A percentile compares a stretch with the other conserved stretches of the same genome.
phyloP scores from a whole-genome alignment of 2,797 vertebrate genomes.

The Brachyalestes nurse region DNA sequence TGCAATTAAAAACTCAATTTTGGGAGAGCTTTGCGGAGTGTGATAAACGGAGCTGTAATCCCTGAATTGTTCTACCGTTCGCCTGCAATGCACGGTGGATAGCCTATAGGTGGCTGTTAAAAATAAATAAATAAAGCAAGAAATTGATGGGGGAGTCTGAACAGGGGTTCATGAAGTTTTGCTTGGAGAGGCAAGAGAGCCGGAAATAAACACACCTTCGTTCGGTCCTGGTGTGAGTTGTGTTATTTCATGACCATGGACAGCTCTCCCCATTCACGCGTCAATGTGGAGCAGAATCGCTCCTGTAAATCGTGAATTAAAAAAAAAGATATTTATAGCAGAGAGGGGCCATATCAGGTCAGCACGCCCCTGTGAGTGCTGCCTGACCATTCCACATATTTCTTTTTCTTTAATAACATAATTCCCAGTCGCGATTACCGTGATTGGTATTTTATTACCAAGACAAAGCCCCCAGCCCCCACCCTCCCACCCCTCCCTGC shows the following conservation, averaged over 20 bases:
- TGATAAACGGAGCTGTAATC: constrained; percentile 75
- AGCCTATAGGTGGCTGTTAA: constrained; percentile 61
- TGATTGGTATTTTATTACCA: constrained; percentile 28
- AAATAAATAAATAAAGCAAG: not conserved
- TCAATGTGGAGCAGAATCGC: not conserved
- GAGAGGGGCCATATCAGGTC: not conserved
- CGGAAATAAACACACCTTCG: too few species aligned
- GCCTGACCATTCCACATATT: not conserved
- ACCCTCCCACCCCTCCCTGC: not conserved
- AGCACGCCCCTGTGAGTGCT: not conserved
- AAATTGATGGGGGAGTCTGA: not conserved
- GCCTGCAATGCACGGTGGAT: constrained; percentile 65
- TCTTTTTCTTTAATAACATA: not conserved
- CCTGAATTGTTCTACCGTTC: constrained; percentile 71
- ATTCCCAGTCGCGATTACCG: not conserved
- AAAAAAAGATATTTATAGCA: not conserved
- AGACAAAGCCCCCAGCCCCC: not conserved
- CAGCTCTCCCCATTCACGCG: constrained; percentile 6
- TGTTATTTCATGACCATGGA: constrained; percentile 40
- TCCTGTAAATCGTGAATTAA: not conserved
- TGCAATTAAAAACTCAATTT: constrained; percentile 79
- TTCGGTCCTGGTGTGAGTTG: too few species aligned
- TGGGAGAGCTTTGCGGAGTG: constrained; percentile 71
- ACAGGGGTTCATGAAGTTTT: not conserved
- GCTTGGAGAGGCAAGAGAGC: not conserved